Evolutionary conservation across 1,140 invertebrate genomes (phyloP).

Genomic region (Chlorops oryzae): DNA sequence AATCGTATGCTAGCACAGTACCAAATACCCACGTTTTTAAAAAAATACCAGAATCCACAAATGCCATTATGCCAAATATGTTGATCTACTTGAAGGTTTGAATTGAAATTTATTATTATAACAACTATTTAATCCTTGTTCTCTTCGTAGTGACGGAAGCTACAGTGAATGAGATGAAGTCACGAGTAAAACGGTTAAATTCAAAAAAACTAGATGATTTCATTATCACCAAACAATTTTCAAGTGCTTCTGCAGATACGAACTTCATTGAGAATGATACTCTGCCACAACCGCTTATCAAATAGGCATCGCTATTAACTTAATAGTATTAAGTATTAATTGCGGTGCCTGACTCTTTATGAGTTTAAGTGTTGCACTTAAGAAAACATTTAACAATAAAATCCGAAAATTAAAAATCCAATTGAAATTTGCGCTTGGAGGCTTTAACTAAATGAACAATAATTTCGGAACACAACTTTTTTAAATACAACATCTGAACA

Average conservation of each 20-base stretch:
- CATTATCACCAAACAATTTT: constrained; percentile 54
- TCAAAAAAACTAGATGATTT: constrained; percentile 58
- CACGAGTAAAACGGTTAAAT: constrained; percentile 58
- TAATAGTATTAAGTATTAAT: no score
- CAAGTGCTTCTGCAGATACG: constrained; percentile 42
- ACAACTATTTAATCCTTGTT: not conserved
- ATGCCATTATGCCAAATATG: constrained; percentile 39
- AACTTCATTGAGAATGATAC: constrained; percentile 35
- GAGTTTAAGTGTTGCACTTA: no score
- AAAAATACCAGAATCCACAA: constrained; percentile 32
- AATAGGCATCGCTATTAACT: no score
- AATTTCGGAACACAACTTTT: no score
- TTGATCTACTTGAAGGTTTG: constrained; percentile 35
- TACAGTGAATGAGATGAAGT: constrained; percentile 56
- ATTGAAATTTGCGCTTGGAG: no score
- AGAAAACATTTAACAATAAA: no score
- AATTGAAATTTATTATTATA: not conserved
- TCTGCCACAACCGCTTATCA: constrained; percentile 26
- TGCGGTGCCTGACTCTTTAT: no score
- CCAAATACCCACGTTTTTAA: no score
- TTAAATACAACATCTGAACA: no score
- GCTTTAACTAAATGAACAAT: no score
- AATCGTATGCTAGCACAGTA: no score
- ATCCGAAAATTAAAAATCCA: no score
- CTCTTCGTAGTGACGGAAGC: constrained; percentile 54